A percentile compares a stretch with the other conserved stretches of the same genome.
phyloP scores from a whole-genome alignment of 2,888 invertebrate species.

The Scaptomyza tumidula region DNA sequence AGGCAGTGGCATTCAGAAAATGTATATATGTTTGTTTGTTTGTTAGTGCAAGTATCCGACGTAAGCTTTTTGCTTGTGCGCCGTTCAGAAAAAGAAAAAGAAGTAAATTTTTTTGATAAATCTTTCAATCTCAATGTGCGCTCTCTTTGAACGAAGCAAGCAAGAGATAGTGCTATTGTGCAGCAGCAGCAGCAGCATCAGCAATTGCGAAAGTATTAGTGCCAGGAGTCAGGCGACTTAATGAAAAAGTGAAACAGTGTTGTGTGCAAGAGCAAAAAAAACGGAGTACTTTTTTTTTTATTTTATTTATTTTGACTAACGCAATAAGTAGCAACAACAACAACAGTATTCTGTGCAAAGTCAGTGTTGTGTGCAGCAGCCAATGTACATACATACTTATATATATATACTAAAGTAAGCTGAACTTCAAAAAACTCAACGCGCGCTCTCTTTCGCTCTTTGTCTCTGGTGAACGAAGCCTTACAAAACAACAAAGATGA shows the following conservation, averaged over 20 bases:
- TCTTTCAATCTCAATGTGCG: slow-evolving; percentile 1
- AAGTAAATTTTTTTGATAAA: slow-evolving; percentile 4
- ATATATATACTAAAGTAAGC: not conserved
- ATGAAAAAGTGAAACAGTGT: not conserved
- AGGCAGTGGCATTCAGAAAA: slow-evolving; percentile 11
- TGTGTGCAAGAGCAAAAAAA: not conserved
- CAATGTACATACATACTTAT: too few relatives aligned
- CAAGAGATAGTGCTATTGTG: not conserved
- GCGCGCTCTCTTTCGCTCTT: not conserved
- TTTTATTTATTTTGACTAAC: too few relatives aligned
- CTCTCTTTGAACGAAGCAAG: not conserved
- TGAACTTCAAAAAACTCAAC: not conserved
- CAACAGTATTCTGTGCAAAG: not conserved
- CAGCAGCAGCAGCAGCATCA: not conserved
- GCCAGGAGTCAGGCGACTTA: slow-evolving; percentile 1
- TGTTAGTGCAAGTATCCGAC: slow-evolving; percentile 18
- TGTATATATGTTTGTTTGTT: not conserved
- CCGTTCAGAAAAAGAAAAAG: slow-evolving; percentile 2
- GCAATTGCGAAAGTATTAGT: not conserved
- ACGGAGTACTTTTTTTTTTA: slow-evolving; percentile 1
- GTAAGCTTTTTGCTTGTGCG: slow-evolving; percentile 19
- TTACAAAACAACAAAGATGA: slow-evolving; percentile 17
- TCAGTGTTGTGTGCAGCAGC: too few relatives aligned
- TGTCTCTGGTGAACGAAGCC: not conserved
- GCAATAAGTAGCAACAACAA: not conserved